Base-by-base conservation (phyloP, 1,140 invertebrate genomes). In the Saxidomus purpurata region DNA sequence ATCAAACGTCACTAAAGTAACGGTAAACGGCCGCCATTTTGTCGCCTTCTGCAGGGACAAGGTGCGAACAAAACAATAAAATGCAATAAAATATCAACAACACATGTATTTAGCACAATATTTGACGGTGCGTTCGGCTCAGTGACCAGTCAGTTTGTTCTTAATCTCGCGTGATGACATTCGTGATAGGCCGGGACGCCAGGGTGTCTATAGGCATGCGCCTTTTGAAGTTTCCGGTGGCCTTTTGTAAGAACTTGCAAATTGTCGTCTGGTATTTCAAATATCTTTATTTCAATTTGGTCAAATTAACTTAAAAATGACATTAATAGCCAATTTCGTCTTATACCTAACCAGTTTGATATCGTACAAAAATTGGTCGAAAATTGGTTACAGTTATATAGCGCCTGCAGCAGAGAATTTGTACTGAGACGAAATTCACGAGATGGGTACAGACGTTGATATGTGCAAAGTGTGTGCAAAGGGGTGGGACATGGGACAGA, bases 231-330 rank as follows among this genome's bases (percentile, higher is more conserved):
- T 59, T 59, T 79, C 76, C 49, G 76, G 76, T 79, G 76, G 34
- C 49, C 76, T 55, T 36, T 79, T 52, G 47, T 79, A 55, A 79
- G 67, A 19, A 79, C 76, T 52, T 49, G 76, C 43, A 79, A 79
- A 79, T 79, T 79, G 49, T 79, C 47, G 76, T 79, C 76, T 79
- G 76, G 31, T 63, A 67, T 49, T 67, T 31, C 69, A 71, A 85
- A 82, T 61, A 63, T 71, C 63, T 67, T 85, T 47, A 85, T 85
- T 85, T 74, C 63, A 74, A n/a, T 85, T 76, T 74, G 11, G 49
- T 85, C 34, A 69, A 85, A 85, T 85, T 85, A 85, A 85, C 83
- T 85, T 85, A n/a, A 34, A 17, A 55, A 85, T 74, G 63, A 74
- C 83, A 81, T n/a, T 81, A 43, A 67, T 49, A 61, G 59, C 55